These are phyloP conservation scores for Apistogramma diplotaenia DNA, from an alignment of 2,113 vertebrate species.

Conservation along the genomic window DNA sequence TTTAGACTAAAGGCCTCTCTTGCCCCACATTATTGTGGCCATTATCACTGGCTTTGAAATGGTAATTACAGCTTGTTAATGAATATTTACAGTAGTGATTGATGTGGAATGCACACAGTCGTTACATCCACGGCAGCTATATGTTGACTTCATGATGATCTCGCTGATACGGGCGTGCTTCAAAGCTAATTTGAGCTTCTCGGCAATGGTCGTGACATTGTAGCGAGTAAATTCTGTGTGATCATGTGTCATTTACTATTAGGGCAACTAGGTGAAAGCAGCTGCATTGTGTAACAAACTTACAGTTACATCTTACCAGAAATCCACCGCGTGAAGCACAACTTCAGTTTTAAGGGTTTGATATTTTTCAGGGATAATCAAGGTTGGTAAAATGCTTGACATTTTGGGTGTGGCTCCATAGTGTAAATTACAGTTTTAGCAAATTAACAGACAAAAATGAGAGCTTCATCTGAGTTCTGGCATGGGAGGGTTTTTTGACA, in stretches of 20 bases:
- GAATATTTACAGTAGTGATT: constrained; percentile 54
- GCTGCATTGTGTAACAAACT: background rate
- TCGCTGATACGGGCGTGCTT: background rate
- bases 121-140: constrained; percentile 33
- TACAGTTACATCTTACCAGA: background rate
- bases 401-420: background rate
- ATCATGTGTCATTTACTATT: background rate
- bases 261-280: background rate
- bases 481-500: background rate
- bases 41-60: constrained; percentile 60
- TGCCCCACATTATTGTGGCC: constrained; percentile 20
- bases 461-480: background rate
- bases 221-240: background rate
- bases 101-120: constrained; percentile 48
- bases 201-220: background rate
- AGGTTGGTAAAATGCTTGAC: background rate
- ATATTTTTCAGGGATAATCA: background rate
- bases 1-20: constrained; percentile 36
- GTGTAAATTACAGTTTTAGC: background rate
- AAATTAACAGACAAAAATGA: background rate
- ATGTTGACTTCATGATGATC: constrained; percentile 22
- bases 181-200: constrained; percentile 22
- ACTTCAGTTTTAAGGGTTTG: background rate
- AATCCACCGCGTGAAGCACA: background rate
- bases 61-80: constrained; percentile 59